These are phyloP conservation scores for Agrotis puta DNA, from an alignment of 2,888 invertebrate species.

Conservation along the genomic window DNA sequence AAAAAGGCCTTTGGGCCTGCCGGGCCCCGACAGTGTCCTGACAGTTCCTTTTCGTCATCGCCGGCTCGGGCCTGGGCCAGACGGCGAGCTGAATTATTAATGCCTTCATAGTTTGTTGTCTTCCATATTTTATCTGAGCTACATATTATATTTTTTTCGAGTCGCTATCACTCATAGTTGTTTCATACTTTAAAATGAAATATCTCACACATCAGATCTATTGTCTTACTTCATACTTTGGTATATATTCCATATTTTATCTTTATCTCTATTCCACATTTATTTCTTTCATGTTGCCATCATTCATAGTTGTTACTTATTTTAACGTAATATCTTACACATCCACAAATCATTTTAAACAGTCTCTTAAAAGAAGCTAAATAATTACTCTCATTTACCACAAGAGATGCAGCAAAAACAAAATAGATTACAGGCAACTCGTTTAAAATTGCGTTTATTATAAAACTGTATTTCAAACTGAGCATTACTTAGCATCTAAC, in stretches of 20 bases:
- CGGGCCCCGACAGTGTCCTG: too few relatives aligned
- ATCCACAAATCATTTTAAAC: background rate
- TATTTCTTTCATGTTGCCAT: background rate
- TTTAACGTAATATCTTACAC: background rate
- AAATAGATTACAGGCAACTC: constrained; percentile 51
- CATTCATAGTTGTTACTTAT: background rate
- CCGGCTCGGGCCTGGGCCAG: too few relatives aligned
- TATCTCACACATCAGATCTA: too few relatives aligned
- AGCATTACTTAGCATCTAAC: constrained; percentile 67
- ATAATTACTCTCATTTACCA: constrained; percentile 10
- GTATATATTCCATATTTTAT: background rate
- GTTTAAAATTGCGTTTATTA: constrained; percentile 60
- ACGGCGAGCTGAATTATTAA: too few relatives aligned
- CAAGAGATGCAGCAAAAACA: constrained; percentile 20
- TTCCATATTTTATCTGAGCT: background rate
- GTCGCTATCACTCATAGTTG: background rate
- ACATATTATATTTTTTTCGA: background rate
- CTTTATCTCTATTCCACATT: too few relatives aligned
- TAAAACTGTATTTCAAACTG: constrained; percentile 65
- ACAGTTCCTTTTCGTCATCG: too few relatives aligned
- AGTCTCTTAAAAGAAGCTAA: constrained; percentile 8
- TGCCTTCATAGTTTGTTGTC: too few relatives aligned
- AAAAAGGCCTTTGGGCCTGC: too few relatives aligned
- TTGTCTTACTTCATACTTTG: too few relatives aligned
- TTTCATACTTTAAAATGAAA: background rate